Evolutionary conservation across 2,888 invertebrate species (phyloP).

Genomic region (Macrophya alboannulata): DNA sequence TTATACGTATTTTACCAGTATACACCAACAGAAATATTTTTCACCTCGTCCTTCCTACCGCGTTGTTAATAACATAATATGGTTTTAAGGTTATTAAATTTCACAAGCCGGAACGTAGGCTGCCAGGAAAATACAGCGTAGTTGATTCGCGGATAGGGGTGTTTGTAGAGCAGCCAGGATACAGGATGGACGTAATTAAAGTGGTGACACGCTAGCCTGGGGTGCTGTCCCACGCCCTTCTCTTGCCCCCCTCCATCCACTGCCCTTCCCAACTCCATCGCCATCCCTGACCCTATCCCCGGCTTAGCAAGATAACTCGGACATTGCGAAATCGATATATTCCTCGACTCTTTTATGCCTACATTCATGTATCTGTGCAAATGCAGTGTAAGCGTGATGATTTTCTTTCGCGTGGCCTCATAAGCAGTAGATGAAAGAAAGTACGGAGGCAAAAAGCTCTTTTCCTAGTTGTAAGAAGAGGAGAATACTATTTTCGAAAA

Average conservation of each 20-base stretch:
- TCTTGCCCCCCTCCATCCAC: constrained; percentile 70
- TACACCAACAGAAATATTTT: constrained; percentile 26
- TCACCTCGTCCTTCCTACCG: background rate
- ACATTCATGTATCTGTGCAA: background rate
- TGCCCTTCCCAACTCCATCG: constrained; percentile 68
- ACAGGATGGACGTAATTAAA: constrained; percentile 78
- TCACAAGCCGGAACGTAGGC: constrained; percentile 46
- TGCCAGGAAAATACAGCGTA: constrained; percentile 52
- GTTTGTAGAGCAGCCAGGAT: constrained; percentile 59
- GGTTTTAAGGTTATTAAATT: constrained; percentile 55
- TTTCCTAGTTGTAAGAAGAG: background rate
- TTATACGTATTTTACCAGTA: constrained; percentile 1
- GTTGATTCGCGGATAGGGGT: constrained; percentile 61
- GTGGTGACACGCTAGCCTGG: constrained; percentile 77
- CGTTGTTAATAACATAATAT: constrained; percentile 49
- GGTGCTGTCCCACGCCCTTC: constrained; percentile 72
- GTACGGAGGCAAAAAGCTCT: background rate
- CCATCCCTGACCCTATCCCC: constrained; percentile 64
- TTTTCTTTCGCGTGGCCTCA: background rate
- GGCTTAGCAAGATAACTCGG: constrained; percentile 73
- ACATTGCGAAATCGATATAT: constrained; percentile 76
- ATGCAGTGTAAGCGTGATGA: background rate
- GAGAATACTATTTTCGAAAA: background rate
- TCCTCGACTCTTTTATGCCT: constrained; percentile 65
- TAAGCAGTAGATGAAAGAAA: background rate